Evolutionary conservation across 2,888 invertebrate genomes (phyloP).

Genomic region (Ormyrus nitidulus): DNA sequence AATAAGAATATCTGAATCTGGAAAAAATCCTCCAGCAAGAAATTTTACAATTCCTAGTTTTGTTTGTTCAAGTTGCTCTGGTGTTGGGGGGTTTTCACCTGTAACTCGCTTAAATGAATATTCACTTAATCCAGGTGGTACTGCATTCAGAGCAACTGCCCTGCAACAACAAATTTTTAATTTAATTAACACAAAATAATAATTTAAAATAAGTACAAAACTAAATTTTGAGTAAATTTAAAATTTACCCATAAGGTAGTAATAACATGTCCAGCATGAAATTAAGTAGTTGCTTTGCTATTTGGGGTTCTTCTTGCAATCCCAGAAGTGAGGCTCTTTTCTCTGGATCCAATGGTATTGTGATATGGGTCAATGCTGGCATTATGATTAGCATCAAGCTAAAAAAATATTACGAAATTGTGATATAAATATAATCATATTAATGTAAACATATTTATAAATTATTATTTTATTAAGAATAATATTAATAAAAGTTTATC

Average conservation of each 20-base stretch:
- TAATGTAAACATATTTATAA: no score
- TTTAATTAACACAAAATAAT: background rate
- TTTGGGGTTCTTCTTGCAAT: constrained; percentile 83
- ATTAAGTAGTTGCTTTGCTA: constrained; percentile 83
- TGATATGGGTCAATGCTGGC: constrained; percentile 86
- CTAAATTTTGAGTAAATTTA: constrained; percentile 3
- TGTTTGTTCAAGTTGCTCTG: constrained; percentile 87
- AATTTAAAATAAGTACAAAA: background rate
- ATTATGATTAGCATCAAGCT: constrained; percentile 88
- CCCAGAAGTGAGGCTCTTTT: constrained; percentile 82
- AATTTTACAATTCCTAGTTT: constrained; percentile 90
- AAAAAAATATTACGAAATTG: constrained; percentile 62
- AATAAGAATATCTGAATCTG: constrained; percentile 84
- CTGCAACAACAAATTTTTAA: constrained; percentile 27
- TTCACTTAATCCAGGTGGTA: constrained; percentile 84
- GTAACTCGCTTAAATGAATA: constrained; percentile 86
- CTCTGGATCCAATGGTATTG: constrained; percentile 80
- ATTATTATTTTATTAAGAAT: no score
- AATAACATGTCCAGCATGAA: constrained; percentile 89
- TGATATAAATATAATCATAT: constrained; percentile 8
- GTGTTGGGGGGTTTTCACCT: constrained; percentile 82
- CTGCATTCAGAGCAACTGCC: constrained; percentile 68
- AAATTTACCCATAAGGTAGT: constrained; percentile 87
- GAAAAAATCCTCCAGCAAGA: constrained; percentile 86
- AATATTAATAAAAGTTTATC: no score